Evolutionary conservation across 2,888 invertebrate species (phyloP), one percentile per base, ranked within the genome.

Genomic region (Epinotia demarniana): DNA sequence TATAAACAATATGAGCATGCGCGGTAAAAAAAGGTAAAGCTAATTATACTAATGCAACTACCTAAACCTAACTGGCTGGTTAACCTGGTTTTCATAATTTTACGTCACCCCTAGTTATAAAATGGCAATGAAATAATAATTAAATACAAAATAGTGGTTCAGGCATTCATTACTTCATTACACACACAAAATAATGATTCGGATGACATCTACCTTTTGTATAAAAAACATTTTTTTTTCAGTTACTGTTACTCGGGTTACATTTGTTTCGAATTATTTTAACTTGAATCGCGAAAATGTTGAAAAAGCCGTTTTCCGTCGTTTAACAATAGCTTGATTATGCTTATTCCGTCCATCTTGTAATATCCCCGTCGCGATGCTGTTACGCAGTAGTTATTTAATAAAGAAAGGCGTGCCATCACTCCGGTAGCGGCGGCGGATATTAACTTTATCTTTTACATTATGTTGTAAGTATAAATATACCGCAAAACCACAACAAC

Each of bases 321-420:
- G n/a, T 16, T 53, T 16, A 53, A 53, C n/a, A 53, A n/a, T 53
- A 53, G 13, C 23, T 58, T 27, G 3, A 19, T 27, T 12, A 27
- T 58, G 23, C 23, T 23, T 58, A 23, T 58, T 58, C 27, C 27
- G 27, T 27, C 46, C 16, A 33, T 12, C 8, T 53, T 53, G n/a
- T 53, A 53, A n/a, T 53, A 53, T 27, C 23, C 23, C n/a, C 39
- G 39, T 46, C 12, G 46, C 23, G 64, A 13, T 3, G 6, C 1
- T 49, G 23, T 64, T 49, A 64, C 46, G 49, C 49, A 64, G 58
- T 11, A 13, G 46, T 39, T 61, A 61, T 67, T 53, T 67, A 67
- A 55, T 49, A 67, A 18, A 67, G 58, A 67, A 57, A 57, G 16
- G 57, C 13, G 19, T 67, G 57, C 39, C 67, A 67, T 39, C 57